Evolutionary conservation across 2,113 vertebrate species (phyloP), one percentile per base, ranked within the genome.

Genomic region (Syrmaticus mikado): DNA sequence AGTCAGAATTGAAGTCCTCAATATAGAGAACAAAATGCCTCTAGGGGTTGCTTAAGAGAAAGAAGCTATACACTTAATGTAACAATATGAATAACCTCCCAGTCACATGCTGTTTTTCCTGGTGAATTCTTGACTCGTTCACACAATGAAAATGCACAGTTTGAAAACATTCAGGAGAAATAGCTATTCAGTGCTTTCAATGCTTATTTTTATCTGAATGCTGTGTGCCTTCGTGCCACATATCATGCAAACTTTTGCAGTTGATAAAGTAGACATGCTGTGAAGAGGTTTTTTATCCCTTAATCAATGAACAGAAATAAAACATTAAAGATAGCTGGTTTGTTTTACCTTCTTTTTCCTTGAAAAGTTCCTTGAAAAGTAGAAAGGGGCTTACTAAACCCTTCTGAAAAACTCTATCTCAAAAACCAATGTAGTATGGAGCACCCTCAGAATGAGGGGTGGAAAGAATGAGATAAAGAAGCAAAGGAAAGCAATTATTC

Each of bases 401-500:
- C 27, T 40, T 81, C 15, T 58, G 57, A 60, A 90, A 87, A 92
- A 73, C 80, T 19, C 25, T 79, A 6, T 46, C 20, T 77, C 60
- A 65, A 5, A 71, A 80, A 70, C 18, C 22, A 89, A 28, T 13
- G 27, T 71, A 40, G 66, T 87, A 79, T 24, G 15, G n/a, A 87
- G 22, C 20, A 84, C 60, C 15, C 53, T 94, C 84, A 72, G 84
- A 94, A 75, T 95, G 73, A 96, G 67, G 40, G 94, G 48, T 76
- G 30, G 40, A 62, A 81, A 75, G 27, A 76, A 80, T 81, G 83
- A 96, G 82, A 86, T 92, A 80, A 96, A 95, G 77, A 32, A 61
- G 32, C 30, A 75, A 57, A 80, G 80, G 19, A 87, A 95, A 71
- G 71, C 46, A 91, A 95, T 96, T 96, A 78, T 93, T 97, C 94